A percentile compares a stretch with the other conserved stretches of the same genome.
phyloP scores from a whole-genome alignment of 2,797 vertebrate species.

The Pangasius sanitwongsei region DNA sequence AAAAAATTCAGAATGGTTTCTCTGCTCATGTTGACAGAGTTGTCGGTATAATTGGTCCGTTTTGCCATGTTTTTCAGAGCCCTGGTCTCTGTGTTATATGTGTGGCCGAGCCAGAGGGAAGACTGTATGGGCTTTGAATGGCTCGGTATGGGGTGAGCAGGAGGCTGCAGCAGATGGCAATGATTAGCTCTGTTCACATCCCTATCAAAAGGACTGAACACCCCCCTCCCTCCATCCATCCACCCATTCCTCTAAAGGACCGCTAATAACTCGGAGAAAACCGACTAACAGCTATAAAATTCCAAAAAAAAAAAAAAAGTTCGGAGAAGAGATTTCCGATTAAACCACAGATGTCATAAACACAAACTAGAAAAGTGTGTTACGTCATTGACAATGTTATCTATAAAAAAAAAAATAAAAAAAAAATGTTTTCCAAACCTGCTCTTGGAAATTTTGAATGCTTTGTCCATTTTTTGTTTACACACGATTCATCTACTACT shows the following conservation, averaged over 20 bases:
- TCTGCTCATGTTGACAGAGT: slow-evolving; percentile 34
- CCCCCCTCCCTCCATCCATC: slow-evolving; percentile 50
- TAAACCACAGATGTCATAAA: slow-evolving; percentile 2
- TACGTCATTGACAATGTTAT: not conserved
- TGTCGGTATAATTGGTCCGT: slow-evolving; percentile 50
- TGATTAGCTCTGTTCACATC: slow-evolving; percentile 72
- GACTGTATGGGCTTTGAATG: slow-evolving; percentile 69
- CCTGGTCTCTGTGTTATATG: slow-evolving; percentile 69
- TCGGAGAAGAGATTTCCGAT: not conserved
- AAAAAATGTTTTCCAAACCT: not conserved
- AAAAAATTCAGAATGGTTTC: not conserved
- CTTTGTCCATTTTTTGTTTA: not conserved
- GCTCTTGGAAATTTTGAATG: not conserved
- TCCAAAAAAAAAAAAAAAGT: slow-evolving; percentile 9
- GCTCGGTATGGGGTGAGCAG: slow-evolving; percentile 72
- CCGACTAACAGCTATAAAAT: slow-evolving; percentile 38
- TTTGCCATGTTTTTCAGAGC: slow-evolving; percentile 43
- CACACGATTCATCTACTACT: not conserved
- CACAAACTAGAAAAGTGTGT: not conserved
- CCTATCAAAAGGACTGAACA: slow-evolving; percentile 60
- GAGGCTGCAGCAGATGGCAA: slow-evolving; percentile 78
- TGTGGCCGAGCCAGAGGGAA: slow-evolving; percentile 68
- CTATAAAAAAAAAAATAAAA: too few relatives aligned
- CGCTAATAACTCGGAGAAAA: slow-evolving; percentile 40
- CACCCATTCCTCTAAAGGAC: slow-evolving; percentile 50